phyloP scores from a whole-genome alignment of 2,797 vertebrate genomes.

The Bradypodion ventrale region DNA sequence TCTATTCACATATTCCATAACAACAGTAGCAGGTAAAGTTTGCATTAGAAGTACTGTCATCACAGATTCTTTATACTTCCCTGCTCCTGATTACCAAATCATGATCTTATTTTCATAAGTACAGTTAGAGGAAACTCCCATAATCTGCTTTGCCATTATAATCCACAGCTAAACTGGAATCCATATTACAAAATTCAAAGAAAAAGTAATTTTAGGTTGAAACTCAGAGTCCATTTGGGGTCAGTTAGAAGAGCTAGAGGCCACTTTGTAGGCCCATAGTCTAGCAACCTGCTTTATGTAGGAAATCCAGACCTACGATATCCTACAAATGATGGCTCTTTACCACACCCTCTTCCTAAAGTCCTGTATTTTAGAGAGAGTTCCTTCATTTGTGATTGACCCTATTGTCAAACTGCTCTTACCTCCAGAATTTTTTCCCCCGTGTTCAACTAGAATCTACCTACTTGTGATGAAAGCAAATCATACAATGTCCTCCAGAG shows the following conservation, averaged over 20 bases:
- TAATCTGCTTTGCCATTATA: background rate
- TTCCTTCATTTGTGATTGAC: too few species aligned
- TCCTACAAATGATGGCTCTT: background rate
- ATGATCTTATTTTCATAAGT: too few species aligned
- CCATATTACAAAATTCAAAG: background rate
- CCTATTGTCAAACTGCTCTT: background rate
- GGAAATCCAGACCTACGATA: background rate
- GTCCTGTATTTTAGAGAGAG: background rate
- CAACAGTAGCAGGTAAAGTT: too few species aligned
- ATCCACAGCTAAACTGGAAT: too few species aligned
- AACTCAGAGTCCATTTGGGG: background rate
- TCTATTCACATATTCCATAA: too few species aligned
- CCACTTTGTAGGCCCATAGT: background rate
- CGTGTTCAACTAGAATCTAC: background rate
- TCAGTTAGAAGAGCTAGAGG: background rate
- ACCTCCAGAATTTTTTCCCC: background rate
- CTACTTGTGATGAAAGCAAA: too few species aligned
- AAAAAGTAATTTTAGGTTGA: background rate
- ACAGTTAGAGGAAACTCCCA: background rate
- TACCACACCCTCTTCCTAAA: background rate
- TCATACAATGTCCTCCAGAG: background rate
- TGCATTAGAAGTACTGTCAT: too few species aligned
- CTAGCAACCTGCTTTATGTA: background rate
- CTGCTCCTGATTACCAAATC: too few species aligned
- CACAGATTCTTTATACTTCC: too few species aligned